phyloP scores from a whole-genome alignment of 1,140 invertebrate species.

The Aphelenchoides besseyi region DNA sequence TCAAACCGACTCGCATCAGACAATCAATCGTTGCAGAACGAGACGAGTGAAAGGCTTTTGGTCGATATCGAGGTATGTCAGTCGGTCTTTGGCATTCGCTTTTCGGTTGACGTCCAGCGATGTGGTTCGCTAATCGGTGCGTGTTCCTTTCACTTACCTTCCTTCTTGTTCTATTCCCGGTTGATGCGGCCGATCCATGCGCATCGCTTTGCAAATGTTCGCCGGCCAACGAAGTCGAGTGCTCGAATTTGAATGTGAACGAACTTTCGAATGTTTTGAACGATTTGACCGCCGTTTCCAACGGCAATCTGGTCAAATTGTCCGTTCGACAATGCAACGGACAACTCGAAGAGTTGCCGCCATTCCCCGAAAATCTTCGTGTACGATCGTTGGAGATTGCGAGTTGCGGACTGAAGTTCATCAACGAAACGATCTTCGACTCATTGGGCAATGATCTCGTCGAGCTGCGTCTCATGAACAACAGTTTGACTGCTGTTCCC shows the following conservation, averaged over 20 bases:
- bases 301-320: not conserved
- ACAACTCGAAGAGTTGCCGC: not conserved
- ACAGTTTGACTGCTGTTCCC: constrained; percentile 35
- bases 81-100: not conserved
- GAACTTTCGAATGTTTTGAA: not conserved
- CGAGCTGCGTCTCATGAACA: constrained; percentile 42
- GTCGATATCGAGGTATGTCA: not conserved
- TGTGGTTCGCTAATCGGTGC: not conserved
- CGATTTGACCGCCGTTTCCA: not conserved
- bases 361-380: not conserved
- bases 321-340: not conserved
- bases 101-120: not conserved
- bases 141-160: not conserved
- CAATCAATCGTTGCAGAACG: not conserved
- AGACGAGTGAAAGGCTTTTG: not conserved
- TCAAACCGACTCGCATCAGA: not conserved
- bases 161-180: not conserved
- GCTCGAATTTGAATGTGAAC: not conserved
- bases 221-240: not conserved
- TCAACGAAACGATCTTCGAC: constrained; percentile 33
- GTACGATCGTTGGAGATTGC: constrained; percentile 37
- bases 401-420: constrained; percentile 27
- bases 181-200: not conserved
- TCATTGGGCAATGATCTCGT: constrained; percentile 31
- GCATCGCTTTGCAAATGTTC: not conserved